Evolutionary conservation across 2,888 invertebrate species (phyloP), one percentile per base, ranked within the genome.

Genomic region (Papilio demoleus): DNA sequence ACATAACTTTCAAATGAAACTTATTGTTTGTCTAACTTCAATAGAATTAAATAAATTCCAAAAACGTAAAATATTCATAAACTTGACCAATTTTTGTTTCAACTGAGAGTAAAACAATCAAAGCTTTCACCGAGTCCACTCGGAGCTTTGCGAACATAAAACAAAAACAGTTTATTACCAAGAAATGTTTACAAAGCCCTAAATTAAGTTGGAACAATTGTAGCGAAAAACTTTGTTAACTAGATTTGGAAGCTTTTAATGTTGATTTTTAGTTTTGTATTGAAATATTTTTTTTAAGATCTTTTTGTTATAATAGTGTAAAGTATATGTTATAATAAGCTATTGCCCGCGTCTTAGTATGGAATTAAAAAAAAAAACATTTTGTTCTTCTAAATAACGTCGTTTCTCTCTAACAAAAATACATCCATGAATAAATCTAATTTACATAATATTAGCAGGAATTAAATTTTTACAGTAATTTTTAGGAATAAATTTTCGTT

Each of bases 101-200:
- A 59, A 59, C 38, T 22, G 36, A 59, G 36, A 59, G 59, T 59
- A 11, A 59, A 59, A 59, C 36, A 59, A 59, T 59, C 36, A 59
- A 36, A 36, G 59, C 58, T 34, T 34, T 8, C 34, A 31, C 17
- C 58, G 17, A 19, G 34, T 12, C 56, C 58, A 27, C 58, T 34
- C 34, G 58, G 11, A 0, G 34, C 34, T 58, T 34, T 58, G 9
- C 34, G 17, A 58, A 58, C 34, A 34, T 17, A 31, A 34, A 58
- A 58, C 58, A 58, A 58, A 58, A 58, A 58, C 58, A 58, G n/a
- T 58, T 58, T 34, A 58, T 58, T 58, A 34, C 34, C 58, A 34
- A 58, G 58, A 58, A 58, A 58, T 58, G 58, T 58, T 58, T 58
- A 19, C 58, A 34, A 34, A 58, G 58, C 58, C 31, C 34, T 58